Conservation (phyloP, 1,140 invertebrate species). For the Colletes gigas region DNA sequence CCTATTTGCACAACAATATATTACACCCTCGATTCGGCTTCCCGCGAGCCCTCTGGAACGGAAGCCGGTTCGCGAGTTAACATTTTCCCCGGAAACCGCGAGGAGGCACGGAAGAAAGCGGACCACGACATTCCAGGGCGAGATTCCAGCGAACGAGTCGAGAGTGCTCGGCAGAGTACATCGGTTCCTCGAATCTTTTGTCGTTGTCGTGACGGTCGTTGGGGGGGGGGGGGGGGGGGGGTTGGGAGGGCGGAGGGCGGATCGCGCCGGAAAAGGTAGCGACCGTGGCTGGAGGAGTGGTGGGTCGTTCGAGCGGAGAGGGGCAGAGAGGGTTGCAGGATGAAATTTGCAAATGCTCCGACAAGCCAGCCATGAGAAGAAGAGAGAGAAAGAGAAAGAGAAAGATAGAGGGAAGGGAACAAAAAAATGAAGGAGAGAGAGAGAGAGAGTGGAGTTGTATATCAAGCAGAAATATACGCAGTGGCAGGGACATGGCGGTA, state of each 20-base stretch:
- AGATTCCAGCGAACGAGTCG: constrained; percentile 40
- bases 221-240: background rate
- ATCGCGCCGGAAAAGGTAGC: background rate
- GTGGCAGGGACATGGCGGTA: constrained; percentile 53
- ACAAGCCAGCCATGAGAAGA: constrained; percentile 26
- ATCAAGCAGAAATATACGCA: constrained; percentile 58
- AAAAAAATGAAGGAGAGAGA: background rate
- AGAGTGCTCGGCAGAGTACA: constrained; percentile 20
- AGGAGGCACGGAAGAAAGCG: background rate
- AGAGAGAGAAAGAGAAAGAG: background rate
- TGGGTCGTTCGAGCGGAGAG: background rate
- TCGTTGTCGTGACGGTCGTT: background rate
- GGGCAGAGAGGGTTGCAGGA: constrained; percentile 14
- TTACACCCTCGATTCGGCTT: background rate
- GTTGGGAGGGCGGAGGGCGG: background rate
- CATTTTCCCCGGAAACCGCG: constrained; percentile 31
- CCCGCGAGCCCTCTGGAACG: background rate
- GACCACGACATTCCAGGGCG: constrained; percentile 25
- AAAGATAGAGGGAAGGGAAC: too few relatives aligned
- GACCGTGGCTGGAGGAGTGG: background rate
- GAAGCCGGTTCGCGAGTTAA: constrained; percentile 17
- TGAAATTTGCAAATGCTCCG: constrained; percentile 56
- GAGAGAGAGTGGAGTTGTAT: constrained; percentile 31
- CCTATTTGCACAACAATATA: background rate
- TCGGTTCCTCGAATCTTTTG: constrained; percentile 45